Evolutionary conservation across 2,797 vertebrate species (phyloP).

Genomic region (Rhadinocentrus ornatus): DNA sequence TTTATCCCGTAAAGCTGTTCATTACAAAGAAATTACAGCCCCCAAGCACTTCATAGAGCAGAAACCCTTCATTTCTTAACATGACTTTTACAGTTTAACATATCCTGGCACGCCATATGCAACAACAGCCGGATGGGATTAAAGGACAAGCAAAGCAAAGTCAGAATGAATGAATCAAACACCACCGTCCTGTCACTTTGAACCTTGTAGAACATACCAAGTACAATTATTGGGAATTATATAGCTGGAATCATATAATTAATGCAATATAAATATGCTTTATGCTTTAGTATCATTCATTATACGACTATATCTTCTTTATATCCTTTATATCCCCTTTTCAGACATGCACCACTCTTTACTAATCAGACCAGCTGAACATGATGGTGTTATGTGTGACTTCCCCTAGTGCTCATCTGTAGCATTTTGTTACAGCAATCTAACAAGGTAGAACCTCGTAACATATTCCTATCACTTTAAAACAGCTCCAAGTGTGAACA

Average conservation of each 20-base stretch:
- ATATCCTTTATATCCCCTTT: neutral
- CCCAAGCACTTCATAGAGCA: neutral
- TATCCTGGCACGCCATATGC: neutral
- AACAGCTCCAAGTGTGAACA: neutral
- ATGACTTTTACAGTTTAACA: neutral
- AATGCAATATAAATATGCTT: neutral
- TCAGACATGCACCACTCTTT: neutral
- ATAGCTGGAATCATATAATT: neutral
- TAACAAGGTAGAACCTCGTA: neutral
- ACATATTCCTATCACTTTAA: neutral
- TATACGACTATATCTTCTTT: neutral
- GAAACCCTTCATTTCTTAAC: neutral
- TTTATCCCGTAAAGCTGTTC: neutral
- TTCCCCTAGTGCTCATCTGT: neutral
- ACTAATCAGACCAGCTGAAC: neutral
- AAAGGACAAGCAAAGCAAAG: neutral
- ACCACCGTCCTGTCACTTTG: neutral
- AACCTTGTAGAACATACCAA: neutral
- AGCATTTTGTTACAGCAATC: neutral
- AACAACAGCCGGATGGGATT: neutral
- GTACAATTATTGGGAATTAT: neutral
- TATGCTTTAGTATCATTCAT: neutral
- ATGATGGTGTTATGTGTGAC: neutral
- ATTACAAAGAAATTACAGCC: slow-evolving; percentile 1
- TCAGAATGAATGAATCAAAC: neutral